These are phyloP conservation scores for Podotricha telesiphe DNA, from an alignment of 2,888 invertebrate species.

Conservation along the genomic window DNA sequence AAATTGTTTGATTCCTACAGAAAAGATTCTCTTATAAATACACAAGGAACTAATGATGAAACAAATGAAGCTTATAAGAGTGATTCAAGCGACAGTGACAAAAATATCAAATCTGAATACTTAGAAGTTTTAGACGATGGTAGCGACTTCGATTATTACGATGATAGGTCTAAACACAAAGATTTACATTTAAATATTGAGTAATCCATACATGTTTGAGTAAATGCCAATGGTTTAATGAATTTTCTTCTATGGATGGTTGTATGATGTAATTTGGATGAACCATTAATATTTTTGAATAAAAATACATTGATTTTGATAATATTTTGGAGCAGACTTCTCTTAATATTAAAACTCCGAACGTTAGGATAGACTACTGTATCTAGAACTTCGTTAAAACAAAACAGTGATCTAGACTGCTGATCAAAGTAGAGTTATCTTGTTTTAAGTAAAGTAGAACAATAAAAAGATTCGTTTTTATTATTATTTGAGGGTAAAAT, in stretches of 20 bases:
- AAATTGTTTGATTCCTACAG: slow-evolving; percentile 56
- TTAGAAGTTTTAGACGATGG: slow-evolving; percentile 77
- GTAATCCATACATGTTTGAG: neutral
- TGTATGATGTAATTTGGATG: neutral
- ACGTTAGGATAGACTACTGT: neutral
- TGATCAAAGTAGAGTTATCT: neutral
- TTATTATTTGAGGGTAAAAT: neutral
- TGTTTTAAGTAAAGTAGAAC: neutral
- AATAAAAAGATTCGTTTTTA: neutral
- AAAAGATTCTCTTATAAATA: slow-evolving; percentile 55
- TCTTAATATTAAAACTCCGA: too few species aligned
- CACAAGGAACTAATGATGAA: slow-evolving; percentile 48
- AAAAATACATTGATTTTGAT: too few species aligned
- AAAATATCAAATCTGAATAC: slow-evolving; percentile 52
- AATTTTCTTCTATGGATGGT: neutral
- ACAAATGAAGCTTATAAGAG: slow-evolving; percentile 59
- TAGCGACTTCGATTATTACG: slow-evolving; percentile 58
- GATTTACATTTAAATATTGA: slow-evolving; percentile 39
- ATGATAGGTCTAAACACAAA: slow-evolving; percentile 23
- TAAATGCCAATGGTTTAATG: neutral
- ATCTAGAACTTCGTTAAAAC: neutral
- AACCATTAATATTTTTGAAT: neutral
- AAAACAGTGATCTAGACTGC: slow-evolving; percentile 9
- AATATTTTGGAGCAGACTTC: too few species aligned
- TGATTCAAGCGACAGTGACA: slow-evolving; percentile 58